Evolutionary conservation across 2,113 vertebrate species (phyloP), one percentile per base, ranked within the genome.

Genomic region (Ageneiosus marmoratus): DNA sequence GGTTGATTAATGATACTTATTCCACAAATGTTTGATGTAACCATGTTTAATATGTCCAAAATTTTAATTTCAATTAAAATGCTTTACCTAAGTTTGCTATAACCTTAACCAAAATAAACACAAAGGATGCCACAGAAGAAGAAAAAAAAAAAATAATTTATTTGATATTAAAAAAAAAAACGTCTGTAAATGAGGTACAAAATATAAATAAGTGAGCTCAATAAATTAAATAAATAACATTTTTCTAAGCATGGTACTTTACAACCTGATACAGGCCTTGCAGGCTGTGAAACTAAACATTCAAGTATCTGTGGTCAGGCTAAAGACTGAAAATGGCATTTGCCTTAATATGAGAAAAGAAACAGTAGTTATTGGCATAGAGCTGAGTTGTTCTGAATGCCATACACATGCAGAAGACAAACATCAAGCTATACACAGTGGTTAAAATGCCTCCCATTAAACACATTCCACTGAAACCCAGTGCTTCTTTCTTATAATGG

Each of bases 191-290:
- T 62, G 65, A 55, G 46, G 58, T 82, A 86, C 58, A 86, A 72
- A 85, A 85, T 79, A 91, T 89, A 89, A 89, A 94, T 91, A 93
- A 92, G 90, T 88, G 89, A 79, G 86, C 80, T 32, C 83, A 93
- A 93, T 93, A 93, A 93, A 75, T 93, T 93, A 93, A 67, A 87
- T 77, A 81, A 92, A 93, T 93, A 91, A 93, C n/a, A 29, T 60
- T 46, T 41, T 92, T 90, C 34, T 63, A 72, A 0, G 73, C 2
- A 62, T 58, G 13, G n/a, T 55, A 63, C 15, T 50, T 20, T 65
- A 70, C 22, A 63, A 78, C n/a, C 56, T 27, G 50, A 50, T 60
- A 67, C 46, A 81, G 29, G 83, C 7, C 22, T 5, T 8, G 56
- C 11, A 80, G 62, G n/a, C 78, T 72, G 53, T 70, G 72, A 85